Conservation (phyloP, 2,888 invertebrate species). For the Dryomyza anilis region DNA sequence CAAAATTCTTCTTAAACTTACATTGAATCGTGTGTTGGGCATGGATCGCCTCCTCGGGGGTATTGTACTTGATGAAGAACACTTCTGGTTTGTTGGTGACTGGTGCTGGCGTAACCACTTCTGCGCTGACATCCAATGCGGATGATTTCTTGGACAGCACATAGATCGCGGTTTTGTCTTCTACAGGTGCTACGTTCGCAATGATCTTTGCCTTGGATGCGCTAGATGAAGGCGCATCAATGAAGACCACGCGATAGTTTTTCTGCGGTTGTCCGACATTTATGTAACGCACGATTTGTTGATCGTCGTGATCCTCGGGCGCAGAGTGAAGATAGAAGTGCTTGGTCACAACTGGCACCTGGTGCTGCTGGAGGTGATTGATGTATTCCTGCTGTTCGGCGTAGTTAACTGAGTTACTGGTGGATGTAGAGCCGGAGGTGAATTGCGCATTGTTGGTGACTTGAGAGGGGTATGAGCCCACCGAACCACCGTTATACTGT, state of each 20-base stretch:
- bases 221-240: conserved; percentile 54
- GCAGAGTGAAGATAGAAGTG: conserved; percentile 58
- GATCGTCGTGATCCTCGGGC: conserved; percentile 56
- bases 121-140: conserved; percentile 50
- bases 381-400: conserved; percentile 44
- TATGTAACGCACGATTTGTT: conserved; percentile 53
- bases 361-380: conserved; percentile 45
- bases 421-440: conserved; percentile 34
- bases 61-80: conserved; percentile 59
- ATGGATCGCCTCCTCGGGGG: conserved; percentile 55
- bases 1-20: conserved; percentile 34
- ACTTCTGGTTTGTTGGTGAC: conserved; percentile 55
- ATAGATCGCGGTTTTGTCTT: conserved; percentile 60
- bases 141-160: conserved; percentile 56
- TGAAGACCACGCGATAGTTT: conserved; percentile 58
- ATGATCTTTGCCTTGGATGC: conserved; percentile 52
- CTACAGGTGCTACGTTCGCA: conserved; percentile 53
- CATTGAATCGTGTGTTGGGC: conserved; percentile 58
- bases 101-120: conserved; percentile 52
- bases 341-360: conserved; percentile 52
- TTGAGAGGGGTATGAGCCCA: background rate
- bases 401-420: conserved; percentile 35
- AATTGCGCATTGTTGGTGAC: conserved; percentile 33
- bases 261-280: conserved; percentile 53
- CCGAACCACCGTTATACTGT: too few species aligned